phyloP scores from a whole-genome alignment of 92 coral and sea anemone species.

The Hydrozoanthus gracilis region DNA sequence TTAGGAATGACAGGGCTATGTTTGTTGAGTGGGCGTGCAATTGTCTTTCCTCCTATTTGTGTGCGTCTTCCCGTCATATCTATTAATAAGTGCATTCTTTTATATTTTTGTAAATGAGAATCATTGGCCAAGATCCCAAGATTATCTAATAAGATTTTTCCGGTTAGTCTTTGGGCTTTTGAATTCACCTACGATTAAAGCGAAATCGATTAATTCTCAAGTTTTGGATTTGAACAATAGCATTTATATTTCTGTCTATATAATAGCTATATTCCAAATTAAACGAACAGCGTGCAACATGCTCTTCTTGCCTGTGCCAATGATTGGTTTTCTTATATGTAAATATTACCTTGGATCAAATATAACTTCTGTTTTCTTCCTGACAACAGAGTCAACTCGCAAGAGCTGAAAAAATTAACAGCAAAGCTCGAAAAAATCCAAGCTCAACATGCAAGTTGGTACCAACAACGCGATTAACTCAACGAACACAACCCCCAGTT shows the following conservation, averaged over 20 bases:
- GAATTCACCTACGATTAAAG: neutral
- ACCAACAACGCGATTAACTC: neutral
- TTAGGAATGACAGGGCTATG: conserved; percentile 26
- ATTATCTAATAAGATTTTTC: neutral
- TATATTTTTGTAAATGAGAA: neutral
- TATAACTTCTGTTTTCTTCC: neutral
- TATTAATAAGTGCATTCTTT: conserved; percentile 41
- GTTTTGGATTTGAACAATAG: neutral
- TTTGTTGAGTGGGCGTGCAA: conserved; percentile 20
- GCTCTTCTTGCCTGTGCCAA: neutral
- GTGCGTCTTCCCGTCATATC: conserved; percentile 6
- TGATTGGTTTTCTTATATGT: conserved; percentile 22
- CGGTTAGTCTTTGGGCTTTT: neutral
- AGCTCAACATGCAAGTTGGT: neutral
- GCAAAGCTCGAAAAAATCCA: neutral
- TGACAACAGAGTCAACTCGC: conserved; percentile 31
- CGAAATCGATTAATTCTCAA: neutral
- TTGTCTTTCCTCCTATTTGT: neutral
- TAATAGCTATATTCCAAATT: neutral
- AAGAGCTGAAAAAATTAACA: too few relatives aligned
- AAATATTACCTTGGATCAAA: neutral
- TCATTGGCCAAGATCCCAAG: neutral
- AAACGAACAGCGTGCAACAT: neutral
- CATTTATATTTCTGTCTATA: neutral
- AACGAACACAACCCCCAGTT: conserved; percentile 7